These are phyloP conservation scores for Mus caroli DNA, from an alignment of 2,797 vertebrate species.

Conservation along the genomic window DNA sequence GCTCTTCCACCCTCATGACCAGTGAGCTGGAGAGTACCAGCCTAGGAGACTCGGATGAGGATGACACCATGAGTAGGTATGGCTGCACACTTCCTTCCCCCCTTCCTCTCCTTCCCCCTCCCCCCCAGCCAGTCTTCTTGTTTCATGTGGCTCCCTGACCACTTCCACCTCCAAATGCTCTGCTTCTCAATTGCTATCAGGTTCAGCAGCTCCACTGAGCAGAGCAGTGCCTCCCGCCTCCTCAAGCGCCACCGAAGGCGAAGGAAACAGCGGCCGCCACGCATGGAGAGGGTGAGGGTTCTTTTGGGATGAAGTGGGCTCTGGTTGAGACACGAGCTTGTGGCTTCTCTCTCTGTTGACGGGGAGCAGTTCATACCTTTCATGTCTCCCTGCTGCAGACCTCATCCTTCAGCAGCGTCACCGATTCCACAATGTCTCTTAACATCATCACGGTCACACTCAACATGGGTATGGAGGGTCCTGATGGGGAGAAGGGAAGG, in stretches of 20 bases:
- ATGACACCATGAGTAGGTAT: conserved; percentile 96
- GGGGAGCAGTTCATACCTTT: neutral
- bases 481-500: neutral
- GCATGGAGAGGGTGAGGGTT: conserved; percentile 93
- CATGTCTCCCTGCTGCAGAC: conserved; percentile 86
- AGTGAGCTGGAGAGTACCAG: conserved; percentile 96
- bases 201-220: conserved; percentile 96
- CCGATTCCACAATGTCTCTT: conserved; percentile 96
- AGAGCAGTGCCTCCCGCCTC: conserved; percentile 95
- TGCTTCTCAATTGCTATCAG: conserved; percentile 81
- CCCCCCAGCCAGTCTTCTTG: neutral
- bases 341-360: neutral
- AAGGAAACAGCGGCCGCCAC: conserved; percentile 95
- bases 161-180: neutral
- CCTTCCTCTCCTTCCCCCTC: accelerated
- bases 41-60: conserved; percentile 95
- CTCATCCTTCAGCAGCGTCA: conserved; percentile 97
- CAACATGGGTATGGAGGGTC: conserved; percentile 93
- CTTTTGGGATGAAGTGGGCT: neutral
- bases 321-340: neutral
- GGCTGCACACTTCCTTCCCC: neutral
- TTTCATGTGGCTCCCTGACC: neutral
- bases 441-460: conserved; percentile 97
- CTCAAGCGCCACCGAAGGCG: conserved; percentile 95
- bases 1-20: conserved; percentile 95